A percentile compares a stretch with the other conserved stretches of the same genome.
These are phyloP conservation scores for Volucella zonaria DNA, from an alignment of 2,888 invertebrate species.

Conservation along the genomic window DNA sequence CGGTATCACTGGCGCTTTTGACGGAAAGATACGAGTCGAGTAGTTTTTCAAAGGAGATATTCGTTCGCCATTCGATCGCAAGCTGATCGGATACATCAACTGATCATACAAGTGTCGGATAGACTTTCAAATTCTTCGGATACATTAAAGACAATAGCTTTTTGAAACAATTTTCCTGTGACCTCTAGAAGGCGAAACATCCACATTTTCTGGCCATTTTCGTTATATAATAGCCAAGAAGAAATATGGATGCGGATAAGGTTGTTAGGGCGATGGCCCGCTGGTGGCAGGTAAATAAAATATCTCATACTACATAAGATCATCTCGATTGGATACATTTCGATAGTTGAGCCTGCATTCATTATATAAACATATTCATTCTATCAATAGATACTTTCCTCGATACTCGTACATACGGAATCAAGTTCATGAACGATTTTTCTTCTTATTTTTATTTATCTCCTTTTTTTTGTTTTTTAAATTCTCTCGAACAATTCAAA, in stretches of 20 bases:
- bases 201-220: conserved; percentile 27
- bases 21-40: too few species aligned
- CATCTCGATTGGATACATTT: neutral
- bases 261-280: conserved; percentile 82
- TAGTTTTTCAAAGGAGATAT: conserved; percentile 1
- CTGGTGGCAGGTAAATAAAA: conserved; percentile 82
- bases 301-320: neutral
- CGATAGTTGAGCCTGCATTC: neutral
- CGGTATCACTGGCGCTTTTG: neutral
- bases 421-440: conserved; percentile 61
- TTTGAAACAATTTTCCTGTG: conserved; percentile 30
- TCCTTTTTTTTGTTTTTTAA: neutral
- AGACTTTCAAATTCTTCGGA: conserved; percentile 15
- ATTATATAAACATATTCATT: conserved; percentile 49
- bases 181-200: conserved; percentile 28
- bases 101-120: neutral
- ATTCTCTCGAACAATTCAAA: neutral
- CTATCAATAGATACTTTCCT: conserved; percentile 20
- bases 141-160: neutral
- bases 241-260: conserved; percentile 81
- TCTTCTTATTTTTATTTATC: conserved; percentile 15
- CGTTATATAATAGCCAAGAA: conserved; percentile 77
- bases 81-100: neutral
- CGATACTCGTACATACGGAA: conserved; percentile 5
- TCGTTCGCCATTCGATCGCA: conserved; percentile 5